Percentiles rank a stretch among this genome's conserved stretches.
These are phyloP conservation scores for Himalopsyche anomala DNA, from an alignment of 2,888 invertebrate genomes.

Conservation along the genomic window DNA sequence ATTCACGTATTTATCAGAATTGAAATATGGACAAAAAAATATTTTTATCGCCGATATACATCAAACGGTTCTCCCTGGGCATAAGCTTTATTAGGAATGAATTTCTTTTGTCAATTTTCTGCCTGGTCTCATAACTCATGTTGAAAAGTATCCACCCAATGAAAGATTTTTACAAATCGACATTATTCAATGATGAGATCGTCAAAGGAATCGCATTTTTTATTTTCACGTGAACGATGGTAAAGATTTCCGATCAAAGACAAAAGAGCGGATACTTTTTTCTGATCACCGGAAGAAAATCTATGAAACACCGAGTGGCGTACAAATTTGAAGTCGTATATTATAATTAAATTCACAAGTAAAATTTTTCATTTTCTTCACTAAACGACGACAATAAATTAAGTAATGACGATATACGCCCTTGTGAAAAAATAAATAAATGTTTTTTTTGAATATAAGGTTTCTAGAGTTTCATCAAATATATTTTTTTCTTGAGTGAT, in stretches of 20 bases:
- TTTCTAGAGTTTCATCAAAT: too few relatives aligned
- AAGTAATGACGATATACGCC: too few relatives aligned
- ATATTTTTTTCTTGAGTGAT: too few relatives aligned
- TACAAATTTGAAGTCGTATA: not conserved
- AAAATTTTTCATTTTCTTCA: not conserved
- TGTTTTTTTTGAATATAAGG: too few relatives aligned
- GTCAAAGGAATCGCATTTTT: slow-evolving; percentile 23
- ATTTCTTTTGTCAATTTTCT: not conserved
- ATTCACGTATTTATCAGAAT: too few relatives aligned
- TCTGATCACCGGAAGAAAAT: not conserved
- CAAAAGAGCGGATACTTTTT: slow-evolving; percentile 19
- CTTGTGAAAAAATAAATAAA: too few relatives aligned
- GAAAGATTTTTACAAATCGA: not conserved
- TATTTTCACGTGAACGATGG: slow-evolving; percentile 25
- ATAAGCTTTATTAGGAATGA: not conserved
- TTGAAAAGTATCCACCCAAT: not conserved
- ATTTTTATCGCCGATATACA: too few relatives aligned
- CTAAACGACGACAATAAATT: too few relatives aligned
- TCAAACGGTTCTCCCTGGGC: too few relatives aligned
- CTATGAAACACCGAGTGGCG: not conserved
- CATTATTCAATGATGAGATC: slow-evolving; percentile 28
- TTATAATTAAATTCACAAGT: not conserved
- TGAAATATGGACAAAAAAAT: too few relatives aligned
- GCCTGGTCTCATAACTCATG: not conserved
- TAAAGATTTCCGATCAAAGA: slow-evolving; percentile 30